phyloP scores from a whole-genome alignment of 2,797 vertebrate genomes.

The Myotis vivesi region DNA sequence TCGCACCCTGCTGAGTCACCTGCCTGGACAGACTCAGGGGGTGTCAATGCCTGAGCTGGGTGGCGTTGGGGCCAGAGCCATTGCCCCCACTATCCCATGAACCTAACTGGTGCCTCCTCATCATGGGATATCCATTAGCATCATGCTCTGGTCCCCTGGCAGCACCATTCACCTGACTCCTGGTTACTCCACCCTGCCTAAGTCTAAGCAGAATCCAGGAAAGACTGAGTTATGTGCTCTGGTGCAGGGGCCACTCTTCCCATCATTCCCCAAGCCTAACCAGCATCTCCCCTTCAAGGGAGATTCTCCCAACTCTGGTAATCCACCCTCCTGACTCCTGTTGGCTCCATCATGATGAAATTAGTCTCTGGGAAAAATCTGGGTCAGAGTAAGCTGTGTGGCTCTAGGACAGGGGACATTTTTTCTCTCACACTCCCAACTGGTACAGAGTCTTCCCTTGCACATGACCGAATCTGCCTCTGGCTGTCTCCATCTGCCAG shows the following conservation, averaged over 20 bases:
- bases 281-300: too few relatives aligned
- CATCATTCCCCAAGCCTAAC: too few relatives aligned
- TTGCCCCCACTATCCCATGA: not conserved
- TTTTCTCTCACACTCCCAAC: not conserved
- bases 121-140: not conserved
- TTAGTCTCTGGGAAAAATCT: not conserved
- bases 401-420: not conserved
- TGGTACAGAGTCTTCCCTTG: not conserved
- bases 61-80: not conserved
- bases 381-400: not conserved
- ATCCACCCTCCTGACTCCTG: too few relatives aligned
- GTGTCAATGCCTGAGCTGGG: not conserved
- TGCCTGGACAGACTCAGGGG: not conserved
- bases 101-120: not conserved
- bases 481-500: too few relatives aligned
- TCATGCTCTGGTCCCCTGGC: not conserved
- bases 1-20: not conserved
- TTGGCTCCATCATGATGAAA: not conserved
- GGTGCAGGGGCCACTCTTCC: too few relatives aligned
- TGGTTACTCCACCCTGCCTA: too few relatives aligned
- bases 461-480: not conserved
- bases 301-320: too few relatives aligned
- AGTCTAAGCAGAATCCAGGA: too few relatives aligned
- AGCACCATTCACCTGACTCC: too few relatives aligned
- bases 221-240: too few relatives aligned